Evolutionary conservation across 2,797 vertebrate species (phyloP), one percentile per base, ranked within the genome.

Genomic region (Syngnathus rostellatus): DNA sequence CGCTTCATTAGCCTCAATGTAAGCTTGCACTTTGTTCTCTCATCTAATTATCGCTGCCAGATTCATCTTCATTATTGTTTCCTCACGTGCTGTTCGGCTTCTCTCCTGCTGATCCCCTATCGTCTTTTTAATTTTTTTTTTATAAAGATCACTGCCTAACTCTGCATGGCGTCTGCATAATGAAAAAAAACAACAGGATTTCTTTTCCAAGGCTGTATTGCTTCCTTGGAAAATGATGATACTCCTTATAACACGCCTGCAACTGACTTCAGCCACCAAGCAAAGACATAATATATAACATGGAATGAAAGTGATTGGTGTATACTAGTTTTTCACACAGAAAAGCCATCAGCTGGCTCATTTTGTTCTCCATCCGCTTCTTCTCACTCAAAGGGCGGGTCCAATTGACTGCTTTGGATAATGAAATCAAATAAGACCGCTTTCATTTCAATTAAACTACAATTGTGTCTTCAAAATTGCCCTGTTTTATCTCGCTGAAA

Each of bases 161-260:
- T 31, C 25, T 40, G 58, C 58, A 60, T 39, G 58, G 8, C 37
- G 10, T 38, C 58, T 40, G 17, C 8, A 31, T 31, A 31, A 31
- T 60, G 38, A 40, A 58, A 38, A 16, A 2, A 55, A 53, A 23
- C n/a, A 51, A 54, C 31, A 60, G 37, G 17, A 60, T 19, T 60
- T 61, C 39, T 61, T 9, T 61, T 61, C 9, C 11, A 31, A 55
- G 59, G 19, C 38, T 21, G 59, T 41, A 61, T 61, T 43, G 59
- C 39, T 41, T 41, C n/a, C 59, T 6, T 61, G 11, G 59, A 41
- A 61, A 41, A 41, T 61, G 38, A 40, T 40, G 41, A 21, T 60
- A 60, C 5, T 60, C 19, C 11, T 41, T 48, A 12, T 21, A 61
- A 43, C 39, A 61, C 8, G 53, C n/a, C 19, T 41, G 12, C n/a